Base-by-base conservation (phyloP, 2,888 invertebrate species). In the Phasia obesa region DNA sequence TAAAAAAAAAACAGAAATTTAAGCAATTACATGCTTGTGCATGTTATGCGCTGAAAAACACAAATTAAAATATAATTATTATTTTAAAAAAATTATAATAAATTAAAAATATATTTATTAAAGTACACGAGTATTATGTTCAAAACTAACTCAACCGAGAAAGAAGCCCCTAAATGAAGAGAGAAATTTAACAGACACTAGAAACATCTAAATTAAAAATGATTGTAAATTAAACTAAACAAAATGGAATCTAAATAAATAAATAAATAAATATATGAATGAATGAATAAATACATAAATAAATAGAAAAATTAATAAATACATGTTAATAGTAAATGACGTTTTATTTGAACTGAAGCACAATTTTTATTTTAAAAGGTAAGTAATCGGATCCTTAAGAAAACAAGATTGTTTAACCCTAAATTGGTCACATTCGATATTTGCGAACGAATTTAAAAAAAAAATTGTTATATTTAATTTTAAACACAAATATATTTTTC, bases 181-280 rank as follows among this genome's bases (percentile, higher is more conserved):
- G 11, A 76, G 7, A 51, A 49, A 64, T 69, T 62, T 60, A 71
- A 71, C 3, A 27, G 23, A 65, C 42, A 59, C 38, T 55, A 55
- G 21, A 27, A 31, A 67, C n/a, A 35, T 23, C 9, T 55, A 47
- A 49, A 42, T 49, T 79, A 27, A 65, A 60, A 70, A 59, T 76
- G 17, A 83, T 79, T 76, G 83, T 83, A 83, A 79, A 76, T 67
- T 65, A 67, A 74, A 44, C 44, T 60, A 69, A 83, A 62, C n/a
- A 42, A 65, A 79, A 60, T 51, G 25, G 71, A 71, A 70, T 77
- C 60, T 55, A 73, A 77, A 73, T 42, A 51, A 81, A 73, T 65
- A 35, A 51, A 64, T 31, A 38, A 67, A 71, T 55, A 38, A 75
- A 67, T 60, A 60, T 67, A 69, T 60, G 60, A 35, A 35, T 35